A percentile compares a stretch with the other conserved stretches of the same genome.
phyloP scores from a whole-genome alignment of 2,113 vertebrate species.

The Chionis minor region DNA sequence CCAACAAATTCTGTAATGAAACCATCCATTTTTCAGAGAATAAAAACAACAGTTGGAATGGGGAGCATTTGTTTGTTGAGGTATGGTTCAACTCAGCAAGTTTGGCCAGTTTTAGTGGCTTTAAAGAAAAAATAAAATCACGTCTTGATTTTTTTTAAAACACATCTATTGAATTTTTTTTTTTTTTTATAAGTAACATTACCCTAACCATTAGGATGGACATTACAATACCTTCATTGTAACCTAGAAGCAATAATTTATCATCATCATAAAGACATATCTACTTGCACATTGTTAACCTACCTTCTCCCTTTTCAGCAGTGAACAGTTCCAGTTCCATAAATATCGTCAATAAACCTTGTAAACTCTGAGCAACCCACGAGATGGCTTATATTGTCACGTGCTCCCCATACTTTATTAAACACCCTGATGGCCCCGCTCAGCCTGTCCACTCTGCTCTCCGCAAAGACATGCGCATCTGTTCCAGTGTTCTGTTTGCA shows the following conservation, averaged over 20 bases:
- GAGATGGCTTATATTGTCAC: not conserved
- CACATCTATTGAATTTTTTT: conserved; percentile 61
- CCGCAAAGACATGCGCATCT: rapidly evolving
- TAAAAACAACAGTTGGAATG: conserved; percentile 13
- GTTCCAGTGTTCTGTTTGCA: not conserved
- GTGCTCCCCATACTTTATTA: not conserved
- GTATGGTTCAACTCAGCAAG: conserved; percentile 6
- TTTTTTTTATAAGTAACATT: conserved; percentile 61
- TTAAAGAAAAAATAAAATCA: not conserved
- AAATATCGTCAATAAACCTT: conserved; percentile 29
- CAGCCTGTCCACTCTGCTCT: not conserved
- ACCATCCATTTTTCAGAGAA: conserved; percentile 27
- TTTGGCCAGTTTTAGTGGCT: not conserved
- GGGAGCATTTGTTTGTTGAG: conserved; percentile 55
- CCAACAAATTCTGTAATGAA: conserved; percentile 30
- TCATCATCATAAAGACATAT: conserved; percentile 39
- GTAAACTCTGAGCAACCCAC: not conserved
- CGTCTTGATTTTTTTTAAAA: conserved; percentile 28
- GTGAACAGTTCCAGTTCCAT: conserved; percentile 27
- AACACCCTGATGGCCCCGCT: not conserved
- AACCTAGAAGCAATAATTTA: conserved; percentile 61
- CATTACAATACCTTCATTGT: conserved; percentile 49
- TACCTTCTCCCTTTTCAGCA: conserved; percentile 3
- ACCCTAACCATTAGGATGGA: conserved; percentile 51
- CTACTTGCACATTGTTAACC: conserved; percentile 17